phyloP scores from a whole-genome alignment of 1,140 invertebrate genomes.

The Zelostemma sp. region DNA sequence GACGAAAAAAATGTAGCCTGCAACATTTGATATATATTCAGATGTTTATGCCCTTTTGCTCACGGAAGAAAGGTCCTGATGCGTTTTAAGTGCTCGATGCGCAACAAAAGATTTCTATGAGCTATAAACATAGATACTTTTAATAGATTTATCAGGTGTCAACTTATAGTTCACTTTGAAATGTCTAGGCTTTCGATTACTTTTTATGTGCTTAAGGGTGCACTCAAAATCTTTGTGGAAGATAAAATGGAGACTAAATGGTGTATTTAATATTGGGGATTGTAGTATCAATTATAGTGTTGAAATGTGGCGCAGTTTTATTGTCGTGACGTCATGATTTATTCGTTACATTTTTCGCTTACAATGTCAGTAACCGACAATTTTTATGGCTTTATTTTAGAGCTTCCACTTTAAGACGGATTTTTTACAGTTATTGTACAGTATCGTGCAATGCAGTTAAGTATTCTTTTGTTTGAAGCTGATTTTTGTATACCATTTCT shows the following conservation, averaged over 20 bases:
- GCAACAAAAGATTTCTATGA: slow-evolving; percentile 9
- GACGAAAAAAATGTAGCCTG: slow-evolving; percentile 6
- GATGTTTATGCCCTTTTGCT: slow-evolving; percentile 2
- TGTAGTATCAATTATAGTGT: background rate
- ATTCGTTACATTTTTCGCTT: background rate
- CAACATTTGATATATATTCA: slow-evolving; percentile 5
- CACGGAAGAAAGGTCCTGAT: background rate
- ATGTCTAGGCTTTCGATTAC: background rate
- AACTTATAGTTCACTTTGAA: slow-evolving; percentile 10
- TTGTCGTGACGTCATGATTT: background rate
- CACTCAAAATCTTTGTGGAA: slow-evolving; percentile 1
- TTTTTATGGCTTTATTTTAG: background rate
- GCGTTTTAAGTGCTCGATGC: slow-evolving; percentile 7
- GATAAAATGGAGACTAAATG: slow-evolving; percentile 8
- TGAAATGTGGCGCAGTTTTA: background rate
- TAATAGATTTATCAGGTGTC: slow-evolving; percentile 17
- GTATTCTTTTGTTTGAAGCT: too few relatives aligned
- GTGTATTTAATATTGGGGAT: slow-evolving; percentile 1
- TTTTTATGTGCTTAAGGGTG: background rate
- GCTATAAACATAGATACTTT: background rate
- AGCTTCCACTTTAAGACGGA: background rate
- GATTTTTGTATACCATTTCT: too few relatives aligned
- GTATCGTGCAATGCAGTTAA: too few relatives aligned
- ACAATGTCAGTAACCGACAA: background rate
- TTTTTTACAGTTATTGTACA: background rate